Evolutionary conservation across 1,140 invertebrate genomes (phyloP), one percentile per base, ranked within the genome.

Genomic region (Lordiphosa collinella): DNA sequence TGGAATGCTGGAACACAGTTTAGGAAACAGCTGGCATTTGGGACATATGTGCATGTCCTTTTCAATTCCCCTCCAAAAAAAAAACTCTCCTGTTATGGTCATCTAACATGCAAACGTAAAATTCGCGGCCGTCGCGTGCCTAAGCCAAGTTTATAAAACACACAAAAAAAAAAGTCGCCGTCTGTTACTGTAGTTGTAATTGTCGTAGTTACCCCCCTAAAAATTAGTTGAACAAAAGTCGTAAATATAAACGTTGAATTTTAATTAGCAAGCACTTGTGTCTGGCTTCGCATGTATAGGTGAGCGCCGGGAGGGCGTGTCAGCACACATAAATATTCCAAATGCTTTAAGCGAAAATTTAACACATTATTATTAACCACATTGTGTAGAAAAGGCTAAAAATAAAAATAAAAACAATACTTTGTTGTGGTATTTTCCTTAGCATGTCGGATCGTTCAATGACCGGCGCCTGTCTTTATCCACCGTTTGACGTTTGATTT

Each of bases 121-220:
- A 73, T 74, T 78, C 69, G 74, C 68, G 58, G 63, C 55, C 74
- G 73, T 78, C 74, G 68, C 73, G 74, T 78, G 73, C 48, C 54
- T 53, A n/a, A n/a, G 54, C 51, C 51, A 73, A 60, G 68, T 79
- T 73, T 73, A 57, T 35, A 68, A 47, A 47, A 59, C 38, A 7
- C 9, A 50, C 5, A 57, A 31, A 16, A 56, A 32, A 57, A 31
- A 2, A 31, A 35, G 38, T 53, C 68, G 46, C 14, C 64, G 51
- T 44, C 34, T 35, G 48, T 41, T 47, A 36, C 18, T 43, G 18
- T 40, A 34, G 31, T 47, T 32, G 58, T 66, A 38, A 14, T 13
- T 32, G 46, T 50, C 56, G 44, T 37, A 57, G 35, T 51, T 53
- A 41, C 68, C 74, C 74, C 63, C 63, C 58, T 44, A 64, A 25